phyloP scores from a whole-genome alignment of 2,888 invertebrate species.

The Brachyopa scutellaris region DNA sequence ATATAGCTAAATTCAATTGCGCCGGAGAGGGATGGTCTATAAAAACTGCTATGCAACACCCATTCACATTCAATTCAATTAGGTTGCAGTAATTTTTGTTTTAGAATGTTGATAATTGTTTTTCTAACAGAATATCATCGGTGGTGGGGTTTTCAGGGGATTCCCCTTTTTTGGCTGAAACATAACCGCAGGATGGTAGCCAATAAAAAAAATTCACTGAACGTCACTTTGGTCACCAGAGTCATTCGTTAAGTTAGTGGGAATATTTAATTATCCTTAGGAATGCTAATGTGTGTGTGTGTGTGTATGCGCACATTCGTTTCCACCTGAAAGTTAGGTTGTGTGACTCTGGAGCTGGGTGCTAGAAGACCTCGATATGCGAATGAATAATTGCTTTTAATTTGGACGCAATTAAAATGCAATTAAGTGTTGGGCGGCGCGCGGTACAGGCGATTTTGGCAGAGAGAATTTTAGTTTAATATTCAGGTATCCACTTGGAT shows the following conservation, averaged over 20 bases:
- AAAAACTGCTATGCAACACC: background rate
- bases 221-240: constrained; percentile 3
- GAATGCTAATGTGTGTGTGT: no score
- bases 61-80: constrained; percentile 48
- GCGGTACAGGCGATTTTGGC: background rate
- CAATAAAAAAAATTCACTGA: background rate
- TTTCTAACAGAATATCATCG: background rate
- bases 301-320: no score
- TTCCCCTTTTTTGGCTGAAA: no score
- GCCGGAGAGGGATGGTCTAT: background rate
- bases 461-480: constrained; percentile 2
- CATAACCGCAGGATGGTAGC: background rate
- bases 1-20: constrained; percentile 48
- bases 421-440: constrained; percentile 38
- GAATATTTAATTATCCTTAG: constrained; percentile 15
- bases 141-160: background rate
- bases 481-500: background rate
- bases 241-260: background rate
- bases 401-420: constrained; percentile 68
- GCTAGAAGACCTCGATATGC: constrained; percentile 35
- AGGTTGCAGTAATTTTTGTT: constrained; percentile 48
- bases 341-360: no score
- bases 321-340: no score
- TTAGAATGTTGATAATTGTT: constrained; percentile 46
- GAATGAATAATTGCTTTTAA: constrained; percentile 68